Evolutionary conservation across 2,113 vertebrate species (phyloP).

Genomic region (Paralichthys olivaceus): DNA sequence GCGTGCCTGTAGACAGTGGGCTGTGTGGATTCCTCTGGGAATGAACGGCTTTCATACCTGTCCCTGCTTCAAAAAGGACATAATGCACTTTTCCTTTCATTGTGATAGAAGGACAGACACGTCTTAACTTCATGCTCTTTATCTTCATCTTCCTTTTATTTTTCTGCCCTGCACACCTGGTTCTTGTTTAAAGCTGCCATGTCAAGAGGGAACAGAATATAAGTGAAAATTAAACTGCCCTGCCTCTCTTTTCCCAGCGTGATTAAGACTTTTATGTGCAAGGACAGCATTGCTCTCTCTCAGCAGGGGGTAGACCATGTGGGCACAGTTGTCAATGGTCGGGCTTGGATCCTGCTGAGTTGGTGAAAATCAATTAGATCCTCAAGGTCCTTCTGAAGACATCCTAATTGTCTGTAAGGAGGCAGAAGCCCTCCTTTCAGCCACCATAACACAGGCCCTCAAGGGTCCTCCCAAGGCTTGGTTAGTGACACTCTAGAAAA

Average conservation of each 20-base stretch:
- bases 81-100: slow-evolving; percentile 15
- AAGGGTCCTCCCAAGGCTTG: slow-evolving; percentile 50
- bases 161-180: slow-evolving; percentile 14
- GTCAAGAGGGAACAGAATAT: slow-evolving; percentile 31
- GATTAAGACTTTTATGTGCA: slow-evolving; percentile 56
- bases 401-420: slow-evolving; percentile 70
- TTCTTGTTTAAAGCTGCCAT: slow-evolving; percentile 38
- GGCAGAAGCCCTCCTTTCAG: slow-evolving; percentile 51
- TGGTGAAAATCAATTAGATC: slow-evolving; percentile 66
- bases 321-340: slow-evolving; percentile 42
- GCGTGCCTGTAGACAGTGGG: neutral
- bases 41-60: slow-evolving; percentile 40
- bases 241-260: slow-evolving; percentile 38
- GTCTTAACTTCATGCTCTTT: neutral
- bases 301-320: slow-evolving; percentile 19
- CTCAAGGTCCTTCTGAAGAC: slow-evolving; percentile 60
- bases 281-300: slow-evolving; percentile 52
- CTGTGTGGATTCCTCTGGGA: neutral
- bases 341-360: slow-evolving; percentile 52
- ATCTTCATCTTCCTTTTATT: neutral
- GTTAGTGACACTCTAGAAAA: slow-evolving; percentile 64
- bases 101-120: slow-evolving; percentile 7
- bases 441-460: slow-evolving; percentile 42
- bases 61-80: slow-evolving; percentile 29
- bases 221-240: slow-evolving; percentile 48